These are phyloP conservation scores for Erebia palarica DNA, from an alignment of 2,888 invertebrate species.

Conservation along the genomic window DNA sequence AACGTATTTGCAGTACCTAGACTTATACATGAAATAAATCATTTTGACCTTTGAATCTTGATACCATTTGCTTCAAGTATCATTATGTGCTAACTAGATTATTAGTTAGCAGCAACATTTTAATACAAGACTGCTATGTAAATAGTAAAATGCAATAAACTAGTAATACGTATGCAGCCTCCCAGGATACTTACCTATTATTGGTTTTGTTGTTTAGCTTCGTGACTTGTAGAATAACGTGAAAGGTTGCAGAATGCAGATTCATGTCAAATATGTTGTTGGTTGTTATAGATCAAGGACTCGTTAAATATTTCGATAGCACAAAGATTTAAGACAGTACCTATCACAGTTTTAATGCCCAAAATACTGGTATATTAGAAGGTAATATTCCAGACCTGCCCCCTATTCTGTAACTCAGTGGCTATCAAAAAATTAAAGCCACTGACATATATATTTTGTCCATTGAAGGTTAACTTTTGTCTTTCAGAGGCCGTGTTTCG, in stretches of 20 bases:
- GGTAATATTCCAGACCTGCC: too few relatives aligned
- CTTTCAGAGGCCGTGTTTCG: too few relatives aligned
- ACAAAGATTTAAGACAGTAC: too few relatives aligned
- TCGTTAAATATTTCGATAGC: constrained; percentile 10
- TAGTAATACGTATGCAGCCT: constrained; percentile 9
- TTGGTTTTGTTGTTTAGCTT: constrained; percentile 23
- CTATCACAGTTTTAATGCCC: background rate
- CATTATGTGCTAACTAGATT: background rate
- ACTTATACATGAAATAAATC: too few relatives aligned
- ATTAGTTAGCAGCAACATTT: background rate
- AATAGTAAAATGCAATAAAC: constrained; percentile 14
- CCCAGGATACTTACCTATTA: constrained; percentile 22
- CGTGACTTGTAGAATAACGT: constrained; percentile 47
- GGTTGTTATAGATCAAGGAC: constrained; percentile 66
- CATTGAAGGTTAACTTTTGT: too few relatives aligned
- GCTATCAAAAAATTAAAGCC: too few relatives aligned
- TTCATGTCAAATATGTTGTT: constrained; percentile 41
- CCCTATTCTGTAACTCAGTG: too few relatives aligned
- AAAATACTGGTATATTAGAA: background rate
- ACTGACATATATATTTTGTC: too few relatives aligned
- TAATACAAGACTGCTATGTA: constrained; percentile 4
- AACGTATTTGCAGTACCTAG: too few relatives aligned
- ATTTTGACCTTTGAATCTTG: background rate
- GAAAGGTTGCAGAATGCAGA: constrained; percentile 48
- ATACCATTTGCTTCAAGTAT: background rate